Evolutionary conservation across 1,140 invertebrate species (phyloP), one percentile per base, ranked within the genome.

Genomic region (Lepidurus couesii): DNA sequence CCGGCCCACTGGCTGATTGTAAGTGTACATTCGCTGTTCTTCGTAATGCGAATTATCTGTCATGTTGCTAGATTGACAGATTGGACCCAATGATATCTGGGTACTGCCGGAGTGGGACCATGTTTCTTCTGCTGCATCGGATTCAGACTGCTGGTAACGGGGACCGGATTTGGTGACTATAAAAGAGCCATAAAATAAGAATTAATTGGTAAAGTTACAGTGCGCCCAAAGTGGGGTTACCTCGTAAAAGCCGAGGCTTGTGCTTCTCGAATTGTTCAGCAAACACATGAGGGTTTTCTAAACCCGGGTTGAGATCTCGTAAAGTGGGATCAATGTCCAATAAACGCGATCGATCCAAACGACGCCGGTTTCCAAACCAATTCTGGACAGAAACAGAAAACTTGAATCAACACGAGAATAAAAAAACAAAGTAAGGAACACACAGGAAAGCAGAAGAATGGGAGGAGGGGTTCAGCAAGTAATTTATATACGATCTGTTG

Each of bases 11-110:
- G 53, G 16, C 53, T 65, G 53, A 16, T 21, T 65, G 53, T 13
- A 65, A 65, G 21, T n/a, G 53, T 65, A 65, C 53, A 21, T 65
- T n/a, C 8, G 53, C 16, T 65, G 53, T 21, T 65, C 53, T 65
- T 65, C 9, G 53, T 65, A 65, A 65, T 65, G 53, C 21, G 53
- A 21, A 65, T 65, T 65, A 65, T 65, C 53, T 65, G 53, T 65
- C 53, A 65, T 65, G 53, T 65, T 65, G 53, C 53, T 65, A 65
- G 53, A 65, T 65, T 65, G 53, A 65, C n/a, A 65, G 53, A 65
- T 65, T 65, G 53, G 53, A 16, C 53, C 53, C 21, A 65, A 65
- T 21, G 13, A 65, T 21, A 10, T 65, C 53, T 21, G 6, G 16
- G 53, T 21, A 13, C 8, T 65, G 53, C 53, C 21, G 4, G 53